These are phyloP conservation scores for Lycopodina hypogea DNA, from an alignment of 37 sponge, comb jelly and placozoan species.

Conservation along the genomic window DNA sequence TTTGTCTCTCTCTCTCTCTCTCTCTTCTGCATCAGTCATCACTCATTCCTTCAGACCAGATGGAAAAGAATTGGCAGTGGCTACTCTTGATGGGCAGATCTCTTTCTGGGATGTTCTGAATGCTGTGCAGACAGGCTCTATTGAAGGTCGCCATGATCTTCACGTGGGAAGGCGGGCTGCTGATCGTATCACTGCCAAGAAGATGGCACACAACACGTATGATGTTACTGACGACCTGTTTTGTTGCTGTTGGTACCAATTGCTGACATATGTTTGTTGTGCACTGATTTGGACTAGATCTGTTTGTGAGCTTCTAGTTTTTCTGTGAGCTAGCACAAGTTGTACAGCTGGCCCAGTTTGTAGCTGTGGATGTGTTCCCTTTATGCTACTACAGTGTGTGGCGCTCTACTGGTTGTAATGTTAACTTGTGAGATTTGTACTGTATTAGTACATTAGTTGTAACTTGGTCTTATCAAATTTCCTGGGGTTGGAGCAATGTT, in stretches of 20 bases:
- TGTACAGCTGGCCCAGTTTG: too few relatives aligned
- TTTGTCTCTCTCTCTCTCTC: slow-evolving; percentile 9
- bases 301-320: neutral
- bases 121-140: slow-evolving; percentile 66
- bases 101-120: slow-evolving; percentile 71
- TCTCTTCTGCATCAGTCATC: slow-evolving; percentile 24
- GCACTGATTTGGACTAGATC: neutral
- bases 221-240: too few relatives aligned
- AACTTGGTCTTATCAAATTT: too few relatives aligned
- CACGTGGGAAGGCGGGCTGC: slow-evolving; percentile 74
- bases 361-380: too few relatives aligned
- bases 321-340: neutral
- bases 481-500: too few relatives aligned
- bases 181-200: slow-evolving; percentile 82
- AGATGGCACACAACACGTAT: slow-evolving; percentile 54
- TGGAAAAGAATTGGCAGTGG: slow-evolving; percentile 84
- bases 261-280: neutral
- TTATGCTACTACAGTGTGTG: too few relatives aligned
- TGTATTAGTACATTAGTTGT: too few relatives aligned
- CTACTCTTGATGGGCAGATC: slow-evolving; percentile 86
- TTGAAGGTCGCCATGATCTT: slow-evolving; percentile 86
- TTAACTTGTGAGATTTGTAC: too few relatives aligned
- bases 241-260: neutral
- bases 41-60: slow-evolving; percentile 66
- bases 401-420: too few relatives aligned